A percentile compares a stretch with the other conserved stretches of the same genome.
phyloP scores from a whole-genome alignment of 2,888 invertebrate genomes.

The Meiosimyza platycephala region DNA sequence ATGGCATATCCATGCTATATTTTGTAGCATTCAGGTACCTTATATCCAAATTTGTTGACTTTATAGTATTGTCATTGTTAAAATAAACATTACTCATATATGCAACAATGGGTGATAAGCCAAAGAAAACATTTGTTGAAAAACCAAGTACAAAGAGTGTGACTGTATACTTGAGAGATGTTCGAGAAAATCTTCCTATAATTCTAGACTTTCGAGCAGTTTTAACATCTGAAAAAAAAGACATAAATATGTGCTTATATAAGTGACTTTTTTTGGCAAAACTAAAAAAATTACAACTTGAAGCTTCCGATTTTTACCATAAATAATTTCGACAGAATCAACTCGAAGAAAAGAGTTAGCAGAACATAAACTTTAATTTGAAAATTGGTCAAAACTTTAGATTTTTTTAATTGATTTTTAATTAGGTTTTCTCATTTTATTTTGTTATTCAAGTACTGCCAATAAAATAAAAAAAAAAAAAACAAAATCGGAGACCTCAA shows the following conservation, averaged over 20 bases:
- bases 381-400: too few relatives aligned
- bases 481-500: too few relatives aligned
- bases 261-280: too few relatives aligned
- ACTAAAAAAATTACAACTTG: background rate
- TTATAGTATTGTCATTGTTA: background rate
- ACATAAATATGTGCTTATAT: too few relatives aligned
- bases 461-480: too few relatives aligned
- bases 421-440: too few relatives aligned
- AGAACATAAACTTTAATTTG: too few relatives aligned
- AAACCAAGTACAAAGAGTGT: slow-evolving; percentile 4
- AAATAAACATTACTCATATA: slow-evolving; percentile 3
- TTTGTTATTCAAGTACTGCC: too few relatives aligned
- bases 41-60: background rate
- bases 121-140: slow-evolving; percentile 12
- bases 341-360: too few relatives aligned
- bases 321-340: too few relatives aligned
- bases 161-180: slow-evolving; percentile 9
- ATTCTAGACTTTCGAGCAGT: slow-evolving; percentile 1
- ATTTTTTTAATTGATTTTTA: too few relatives aligned
- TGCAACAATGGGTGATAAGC: slow-evolving; percentile 3
- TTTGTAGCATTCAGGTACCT: background rate
- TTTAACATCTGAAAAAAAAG: slow-evolving; percentile 1
- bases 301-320: too few relatives aligned
- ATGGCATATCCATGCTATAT: slow-evolving; percentile 7
- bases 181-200: slow-evolving; percentile 9